These are phyloP conservation scores for Clarias batrachus DNA, from an alignment of 2,113 vertebrate genomes.

Conservation along the genomic window DNA sequence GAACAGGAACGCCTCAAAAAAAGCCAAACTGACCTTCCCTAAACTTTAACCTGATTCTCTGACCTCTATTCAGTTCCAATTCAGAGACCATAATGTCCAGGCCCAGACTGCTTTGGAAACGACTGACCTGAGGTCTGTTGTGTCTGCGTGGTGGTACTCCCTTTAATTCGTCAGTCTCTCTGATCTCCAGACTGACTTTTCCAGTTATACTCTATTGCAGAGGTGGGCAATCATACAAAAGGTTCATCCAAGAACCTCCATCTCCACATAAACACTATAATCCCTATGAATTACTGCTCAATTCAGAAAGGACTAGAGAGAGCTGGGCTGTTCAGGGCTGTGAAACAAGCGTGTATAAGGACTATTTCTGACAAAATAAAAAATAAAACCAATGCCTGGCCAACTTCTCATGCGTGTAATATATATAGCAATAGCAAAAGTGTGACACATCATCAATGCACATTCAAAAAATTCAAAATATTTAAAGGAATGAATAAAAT, in stretches of 20 bases:
- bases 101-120: not conserved
- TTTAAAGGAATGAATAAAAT: slow-evolving; percentile 18
- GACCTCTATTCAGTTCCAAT: slow-evolving; percentile 34
- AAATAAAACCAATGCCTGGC: not conserved
- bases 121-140: slow-evolving; percentile 38
- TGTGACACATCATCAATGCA: not conserved
- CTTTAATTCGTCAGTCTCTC: slow-evolving; percentile 30
- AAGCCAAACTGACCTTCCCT: slow-evolving; percentile 27
- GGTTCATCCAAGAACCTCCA: slow-evolving; percentile 35
- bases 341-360: not conserved
- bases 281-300: slow-evolving; percentile 38
- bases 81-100: not conserved
- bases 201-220: slow-evolving; percentile 42
- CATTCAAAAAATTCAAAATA: not conserved
- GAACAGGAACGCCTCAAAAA: slow-evolving; percentile 41
- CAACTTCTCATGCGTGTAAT: not conserved
- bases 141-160: slow-evolving; percentile 14
- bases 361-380: not conserved
- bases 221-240: slow-evolving; percentile 32
- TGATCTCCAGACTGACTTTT: slow-evolving; percentile 45
- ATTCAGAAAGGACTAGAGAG: not conserved
- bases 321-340: not conserved
- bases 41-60: slow-evolving; percentile 35
- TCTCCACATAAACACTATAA: slow-evolving; percentile 44
- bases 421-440: not conserved